These are phyloP conservation scores for Geococcyx californianus DNA, from an alignment of 2,113 vertebrate species.

Conservation along the genomic window DNA sequence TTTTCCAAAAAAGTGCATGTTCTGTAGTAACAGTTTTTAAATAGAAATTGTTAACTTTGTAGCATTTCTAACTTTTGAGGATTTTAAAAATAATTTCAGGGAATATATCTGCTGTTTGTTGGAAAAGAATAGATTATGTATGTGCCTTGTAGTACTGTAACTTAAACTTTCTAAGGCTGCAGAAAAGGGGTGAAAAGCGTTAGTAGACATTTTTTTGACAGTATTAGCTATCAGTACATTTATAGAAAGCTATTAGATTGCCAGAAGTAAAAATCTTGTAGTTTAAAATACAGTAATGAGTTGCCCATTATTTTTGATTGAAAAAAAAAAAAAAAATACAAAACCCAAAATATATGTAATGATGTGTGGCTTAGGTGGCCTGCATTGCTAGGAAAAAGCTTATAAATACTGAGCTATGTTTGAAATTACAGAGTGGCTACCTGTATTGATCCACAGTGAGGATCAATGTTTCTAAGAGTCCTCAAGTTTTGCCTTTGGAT, in stretches of 20 bases:
- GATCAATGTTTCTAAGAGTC: not conserved
- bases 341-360: not conserved
- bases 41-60: constrained; percentile 74
- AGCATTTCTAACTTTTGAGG: constrained; percentile 76
- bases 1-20: constrained; percentile 72
- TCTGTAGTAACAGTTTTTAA: constrained; percentile 70
- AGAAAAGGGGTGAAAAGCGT: constrained; percentile 57
- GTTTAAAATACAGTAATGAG: constrained; percentile 49
- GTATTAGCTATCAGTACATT: constrained; percentile 58
- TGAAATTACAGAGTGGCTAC: not conserved
- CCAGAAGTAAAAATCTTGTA: constrained; percentile 65
- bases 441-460: not conserved
- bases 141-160: constrained; percentile 84
- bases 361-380: not conserved
- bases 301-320: constrained; percentile 39
- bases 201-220: constrained; percentile 54
- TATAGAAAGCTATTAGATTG: constrained; percentile 64
- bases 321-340: too few relatives aligned
- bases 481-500: not conserved
- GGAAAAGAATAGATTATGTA: constrained; percentile 75
- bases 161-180: constrained; percentile 67
- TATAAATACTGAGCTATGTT: not conserved
- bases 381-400: not conserved
- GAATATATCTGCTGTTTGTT: constrained; percentile 74
- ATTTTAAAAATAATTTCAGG: constrained; percentile 80